Evolutionary conservation across 1,140 invertebrate species (phyloP).

Genomic region (Brachionus paranguensis): DNA sequence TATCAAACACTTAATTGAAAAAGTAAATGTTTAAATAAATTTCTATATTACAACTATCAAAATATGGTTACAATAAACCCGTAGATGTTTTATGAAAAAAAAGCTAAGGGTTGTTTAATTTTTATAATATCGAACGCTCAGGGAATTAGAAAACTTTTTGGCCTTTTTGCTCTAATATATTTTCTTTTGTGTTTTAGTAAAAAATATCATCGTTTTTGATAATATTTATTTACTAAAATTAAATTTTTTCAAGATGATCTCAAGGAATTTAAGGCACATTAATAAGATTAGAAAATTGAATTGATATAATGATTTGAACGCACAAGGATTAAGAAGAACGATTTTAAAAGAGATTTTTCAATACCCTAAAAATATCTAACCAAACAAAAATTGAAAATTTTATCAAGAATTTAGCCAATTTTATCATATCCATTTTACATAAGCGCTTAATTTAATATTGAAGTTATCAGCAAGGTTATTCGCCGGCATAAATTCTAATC

Average conservation of each 20-base stretch:
- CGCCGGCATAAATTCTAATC: not conserved
- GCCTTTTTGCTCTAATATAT: not conserved
- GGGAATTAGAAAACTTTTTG: not conserved
- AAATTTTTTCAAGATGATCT: slow-evolving; percentile 18
- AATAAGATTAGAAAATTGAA: not conserved
- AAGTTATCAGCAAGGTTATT: not conserved
- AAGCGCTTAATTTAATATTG: not conserved
- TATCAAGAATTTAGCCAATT: not conserved
- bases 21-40: too few relatives aligned
- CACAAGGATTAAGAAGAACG: not conserved
- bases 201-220: not conserved
- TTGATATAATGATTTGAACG: not conserved
- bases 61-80: not conserved
- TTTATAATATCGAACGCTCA: not conserved
- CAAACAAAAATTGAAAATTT: not conserved
- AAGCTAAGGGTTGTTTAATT: not conserved
- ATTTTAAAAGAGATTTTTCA: not conserved
- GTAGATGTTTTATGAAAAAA: not conserved
- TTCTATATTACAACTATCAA: too few relatives aligned
- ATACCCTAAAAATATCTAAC: not conserved
- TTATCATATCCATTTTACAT: not conserved
- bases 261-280: not conserved
- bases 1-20: too few relatives aligned
- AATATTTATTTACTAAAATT: not conserved
- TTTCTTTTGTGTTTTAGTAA: not conserved